A percentile compares a stretch with the other conserved stretches of the same genome.
Conservation (phyloP, 2,888 invertebrate genomes). For the Dromius quadrimaculatus region DNA sequence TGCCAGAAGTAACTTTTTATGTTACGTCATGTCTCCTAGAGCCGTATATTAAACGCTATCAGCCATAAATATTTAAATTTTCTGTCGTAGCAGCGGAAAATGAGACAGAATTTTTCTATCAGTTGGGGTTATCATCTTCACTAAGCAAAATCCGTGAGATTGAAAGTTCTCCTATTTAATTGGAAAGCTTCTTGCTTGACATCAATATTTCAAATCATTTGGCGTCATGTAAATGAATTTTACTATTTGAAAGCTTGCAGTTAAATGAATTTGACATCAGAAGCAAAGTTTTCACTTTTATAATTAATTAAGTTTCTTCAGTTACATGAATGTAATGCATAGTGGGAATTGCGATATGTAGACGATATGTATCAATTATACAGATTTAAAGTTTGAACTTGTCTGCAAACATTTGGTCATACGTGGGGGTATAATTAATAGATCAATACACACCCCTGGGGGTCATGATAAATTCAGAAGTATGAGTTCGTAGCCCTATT, state of each 20-base stretch:
- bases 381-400: no score
- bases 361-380: no score
- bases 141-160: no score
- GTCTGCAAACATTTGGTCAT: no score
- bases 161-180: no score
- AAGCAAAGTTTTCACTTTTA: constrained; percentile 5
- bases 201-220: no score
- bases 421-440: no score
- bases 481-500: no score
- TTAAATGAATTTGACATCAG: constrained; percentile 19
- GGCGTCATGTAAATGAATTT: constrained; percentile 12
- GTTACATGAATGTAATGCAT: no score
- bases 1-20: constrained; percentile 39
- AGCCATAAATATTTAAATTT: constrained; percentile 50
- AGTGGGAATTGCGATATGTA: no score
- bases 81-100: constrained; percentile 35
- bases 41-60: constrained; percentile 43
- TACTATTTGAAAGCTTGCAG: constrained; percentile 16
- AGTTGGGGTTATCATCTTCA: neutral
- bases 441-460: no score
- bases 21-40: constrained; percentile 35
- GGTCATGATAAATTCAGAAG: no score
- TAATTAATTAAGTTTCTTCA: constrained; percentile 22
- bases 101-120: constrained; percentile 39
- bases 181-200: constrained; percentile 2